A percentile compares a stretch with the other conserved stretches of the same genome.
Conservation (phyloP, 53 echinoderm and acorn worm genomes). For the Antedon mediterranea region DNA sequence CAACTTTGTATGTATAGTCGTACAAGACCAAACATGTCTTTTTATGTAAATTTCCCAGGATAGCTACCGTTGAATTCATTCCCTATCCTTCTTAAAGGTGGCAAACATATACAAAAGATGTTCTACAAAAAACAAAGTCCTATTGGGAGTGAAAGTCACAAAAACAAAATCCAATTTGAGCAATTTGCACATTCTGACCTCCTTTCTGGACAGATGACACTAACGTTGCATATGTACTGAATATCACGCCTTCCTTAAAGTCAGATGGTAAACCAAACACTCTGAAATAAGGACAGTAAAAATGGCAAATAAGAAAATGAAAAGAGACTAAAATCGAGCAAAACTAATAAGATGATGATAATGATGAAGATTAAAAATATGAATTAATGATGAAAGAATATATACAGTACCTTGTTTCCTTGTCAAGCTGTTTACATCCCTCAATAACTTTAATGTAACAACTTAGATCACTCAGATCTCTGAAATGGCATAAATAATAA, state of each 20-base stretch:
- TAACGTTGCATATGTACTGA: conserved; percentile 84
- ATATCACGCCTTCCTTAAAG: conserved; percentile 61
- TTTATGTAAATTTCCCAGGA: too few species aligned
- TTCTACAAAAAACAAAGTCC: too few species aligned
- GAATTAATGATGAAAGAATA: background rate
- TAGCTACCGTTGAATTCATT: too few species aligned
- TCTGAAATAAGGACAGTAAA: conserved; percentile 17
- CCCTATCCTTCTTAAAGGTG: too few species aligned
- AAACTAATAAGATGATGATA: background rate
- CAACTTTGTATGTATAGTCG: too few species aligned
- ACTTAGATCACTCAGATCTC: conserved; percentile 70
- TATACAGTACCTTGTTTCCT: conserved; percentile 79
- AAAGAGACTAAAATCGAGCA: background rate
- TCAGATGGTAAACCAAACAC: conserved; percentile 77
- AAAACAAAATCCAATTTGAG: too few species aligned
- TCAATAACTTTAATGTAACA: conserved; percentile 88
- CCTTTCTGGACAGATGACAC: conserved; percentile 78
- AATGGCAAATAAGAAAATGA: background rate
- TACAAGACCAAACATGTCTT: too few species aligned
- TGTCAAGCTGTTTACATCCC: conserved; percentile 79
- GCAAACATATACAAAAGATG: too few species aligned
- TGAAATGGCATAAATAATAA: too few species aligned
- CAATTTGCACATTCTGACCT: conserved; percentile 50
- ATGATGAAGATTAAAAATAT: too few species aligned
- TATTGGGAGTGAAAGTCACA: too few species aligned